Evolutionary conservation across 2,888 invertebrate genomes (phyloP), one percentile per base, ranked within the genome.

Genomic region (Prenolepis imparis): DNA sequence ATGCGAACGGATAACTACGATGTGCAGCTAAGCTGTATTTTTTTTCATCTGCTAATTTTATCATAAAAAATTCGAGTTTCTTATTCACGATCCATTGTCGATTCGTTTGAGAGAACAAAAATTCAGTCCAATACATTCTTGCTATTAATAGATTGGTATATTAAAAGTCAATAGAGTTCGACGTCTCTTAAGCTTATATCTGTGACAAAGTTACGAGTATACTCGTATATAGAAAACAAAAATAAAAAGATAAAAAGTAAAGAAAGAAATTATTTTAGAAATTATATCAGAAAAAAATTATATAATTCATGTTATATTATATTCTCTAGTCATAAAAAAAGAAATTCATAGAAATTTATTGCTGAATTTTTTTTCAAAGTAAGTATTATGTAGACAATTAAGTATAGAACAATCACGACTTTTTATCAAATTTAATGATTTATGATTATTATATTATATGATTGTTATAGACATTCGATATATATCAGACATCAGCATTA

Each of bases 391-490:
- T 39, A 12, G 2, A 9, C 24, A 41, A 57, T 39, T 57, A 41
- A 41, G n/a, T 18, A 48, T 48, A 39, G 1, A 59, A 48, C 28
- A 48, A 24, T 52, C 52, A 6, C 11, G 9, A 24, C 12, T 15
- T 21, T 70, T 8, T 39, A 70, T 15, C 21, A 18, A 72, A 32
- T 36, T 70, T 70, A 74, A 61, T 15, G 32, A 21, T 73, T 21
- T 28, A 3, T 41, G 0, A 28, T 44, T n/a, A 41, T 52, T 41
- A 61, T 28, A 57, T 36, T 36, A 36, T 36, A 5, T 41, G 1
- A 28, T 44, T n/a, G 59, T 48, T 41, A 61, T 28, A 57, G 36
- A 21, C 12, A 70, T 55, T 3, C 18, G 12, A 68, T 72, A 57
- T 36, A 15, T n/a, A n/a, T 24, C 36, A 36, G 36, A 57, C 39